Base-by-base conservation (phyloP, 2,888 invertebrate genomes). In the Dermolepida albohirtum region DNA sequence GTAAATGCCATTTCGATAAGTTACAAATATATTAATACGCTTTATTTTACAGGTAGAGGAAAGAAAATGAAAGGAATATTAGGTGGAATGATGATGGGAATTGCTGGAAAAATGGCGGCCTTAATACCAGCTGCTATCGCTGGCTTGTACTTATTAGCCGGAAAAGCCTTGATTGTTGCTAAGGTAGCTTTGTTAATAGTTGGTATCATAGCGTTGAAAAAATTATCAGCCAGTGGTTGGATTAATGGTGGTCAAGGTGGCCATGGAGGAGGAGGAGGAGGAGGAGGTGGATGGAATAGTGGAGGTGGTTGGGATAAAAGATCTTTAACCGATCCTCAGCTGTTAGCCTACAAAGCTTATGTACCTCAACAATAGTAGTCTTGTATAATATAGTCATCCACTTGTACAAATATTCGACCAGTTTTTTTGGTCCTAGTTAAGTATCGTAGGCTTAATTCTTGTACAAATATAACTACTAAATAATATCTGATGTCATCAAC, bases 41-140 rank as follows among this genome's bases (percentile, higher is more conserved):
- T 66, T 69, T 74, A 63, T 66, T 40, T 85, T 87, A 63, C 86
- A 91, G 91, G 92, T 75, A 89, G 93, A 72, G 92, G 92, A 1
- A 76, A 76, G 83, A 92, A 93, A 83, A 93, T 93, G 92, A 94
- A 94, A 87, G 93, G 93, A 77, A 94, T 94, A 92, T 93, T 94
- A 93, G 89, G 91, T 40, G 93, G 92, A 89, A 92, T 95, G 92
- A 92, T 93, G 90, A 93, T 93, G 92, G 93, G 93, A 5, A 88
- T 91, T 73, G 91, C 90, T 4, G 93, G 93, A 88, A 94, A 94
- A 83, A 89, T 94, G 89, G 90, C 91, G 16, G 92, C 92, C 1
- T 84, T 94, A 86, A 87, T 94, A 27, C 94, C 94, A 0, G 79
- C 94, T 2, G 93, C 91, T 6, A 92, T 94, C 76, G 93, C 92